Conservation (phyloP, 2,888 invertebrate species). For the Pinctada fucata region DNA sequence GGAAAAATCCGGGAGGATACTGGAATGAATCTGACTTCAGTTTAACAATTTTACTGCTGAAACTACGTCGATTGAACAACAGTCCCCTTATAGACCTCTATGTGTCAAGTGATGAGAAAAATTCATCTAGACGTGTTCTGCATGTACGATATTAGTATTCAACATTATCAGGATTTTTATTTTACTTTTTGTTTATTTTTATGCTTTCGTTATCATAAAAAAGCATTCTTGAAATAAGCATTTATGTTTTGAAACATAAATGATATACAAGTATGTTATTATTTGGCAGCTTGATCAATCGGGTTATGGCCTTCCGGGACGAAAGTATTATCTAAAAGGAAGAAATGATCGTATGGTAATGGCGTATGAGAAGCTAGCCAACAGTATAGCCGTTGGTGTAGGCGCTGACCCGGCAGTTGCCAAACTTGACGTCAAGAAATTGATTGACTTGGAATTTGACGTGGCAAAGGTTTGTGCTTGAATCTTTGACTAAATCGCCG, state of each 20-base stretch:
- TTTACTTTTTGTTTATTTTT: neutral
- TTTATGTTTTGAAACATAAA: no score
- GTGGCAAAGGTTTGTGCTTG: constrained; percentile 93
- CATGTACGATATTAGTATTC: no score
- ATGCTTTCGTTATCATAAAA: no score
- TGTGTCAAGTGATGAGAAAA: constrained; percentile 92
- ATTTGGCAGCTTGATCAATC: constrained; percentile 90
- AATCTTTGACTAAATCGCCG: no score
- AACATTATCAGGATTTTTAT: neutral
- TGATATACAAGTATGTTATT: no score
- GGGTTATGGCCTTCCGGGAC: constrained; percentile 85
- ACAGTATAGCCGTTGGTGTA: constrained; percentile 87
- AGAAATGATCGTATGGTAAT: constrained; percentile 81
- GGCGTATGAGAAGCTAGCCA: constrained; percentile 91
- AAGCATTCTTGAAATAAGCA: no score
- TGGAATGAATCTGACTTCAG: constrained; percentile 82
- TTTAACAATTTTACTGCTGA: constrained; percentile 80
- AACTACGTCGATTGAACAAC: constrained; percentile 84
- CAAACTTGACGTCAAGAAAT: constrained; percentile 83
- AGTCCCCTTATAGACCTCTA: constrained; percentile 60
- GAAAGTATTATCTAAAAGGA: constrained; percentile 86
- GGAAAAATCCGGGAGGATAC: constrained; percentile 45
- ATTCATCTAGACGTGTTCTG: constrained; percentile 90
- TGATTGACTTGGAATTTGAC: constrained; percentile 91
- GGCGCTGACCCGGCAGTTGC: constrained; percentile 86